Evolutionary conservation across 2,888 invertebrate genomes (phyloP).

Genomic region (Rhopalosiphum nymphaeae): DNA sequence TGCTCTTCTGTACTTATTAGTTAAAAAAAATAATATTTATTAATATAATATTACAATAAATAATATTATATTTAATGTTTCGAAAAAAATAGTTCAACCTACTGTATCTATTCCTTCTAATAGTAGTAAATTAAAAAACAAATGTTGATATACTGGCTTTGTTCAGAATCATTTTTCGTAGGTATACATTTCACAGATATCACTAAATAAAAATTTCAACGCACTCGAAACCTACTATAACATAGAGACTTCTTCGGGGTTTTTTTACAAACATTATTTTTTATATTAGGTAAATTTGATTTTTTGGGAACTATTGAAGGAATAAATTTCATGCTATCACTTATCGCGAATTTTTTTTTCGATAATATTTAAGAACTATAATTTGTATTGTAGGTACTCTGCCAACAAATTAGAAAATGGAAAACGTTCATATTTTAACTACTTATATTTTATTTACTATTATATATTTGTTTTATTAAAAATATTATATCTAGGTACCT

Average conservation of each 20-base stretch:
- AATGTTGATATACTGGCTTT: not conserved
- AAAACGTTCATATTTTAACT: not conserved
- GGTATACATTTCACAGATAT: not conserved
- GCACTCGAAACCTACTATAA: not conserved
- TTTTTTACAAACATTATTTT: not conserved
- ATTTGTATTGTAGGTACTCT: not conserved
- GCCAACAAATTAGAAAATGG: not conserved
- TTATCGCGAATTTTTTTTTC: not conserved
- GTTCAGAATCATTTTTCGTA: not conserved
- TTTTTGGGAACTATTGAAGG: not conserved
- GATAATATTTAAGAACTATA: not conserved
- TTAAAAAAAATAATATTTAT: not conserved
- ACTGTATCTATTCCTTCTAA: not conserved
- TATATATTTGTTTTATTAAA: conserved; percentile 17
- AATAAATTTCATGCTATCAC: not conserved
- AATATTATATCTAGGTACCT: conserved; percentile 12
- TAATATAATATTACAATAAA: not conserved
- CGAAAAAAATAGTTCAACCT: not conserved
- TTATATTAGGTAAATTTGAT: not conserved
- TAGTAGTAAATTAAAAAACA: not conserved
- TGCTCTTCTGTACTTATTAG: not conserved
- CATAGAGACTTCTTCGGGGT: not conserved
- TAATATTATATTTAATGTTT: not conserved
- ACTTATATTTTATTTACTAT: not conserved
- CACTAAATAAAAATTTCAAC: not conserved